phyloP scores from a whole-genome alignment of 1,140 invertebrate genomes.

The Chironomus tepperi region DNA sequence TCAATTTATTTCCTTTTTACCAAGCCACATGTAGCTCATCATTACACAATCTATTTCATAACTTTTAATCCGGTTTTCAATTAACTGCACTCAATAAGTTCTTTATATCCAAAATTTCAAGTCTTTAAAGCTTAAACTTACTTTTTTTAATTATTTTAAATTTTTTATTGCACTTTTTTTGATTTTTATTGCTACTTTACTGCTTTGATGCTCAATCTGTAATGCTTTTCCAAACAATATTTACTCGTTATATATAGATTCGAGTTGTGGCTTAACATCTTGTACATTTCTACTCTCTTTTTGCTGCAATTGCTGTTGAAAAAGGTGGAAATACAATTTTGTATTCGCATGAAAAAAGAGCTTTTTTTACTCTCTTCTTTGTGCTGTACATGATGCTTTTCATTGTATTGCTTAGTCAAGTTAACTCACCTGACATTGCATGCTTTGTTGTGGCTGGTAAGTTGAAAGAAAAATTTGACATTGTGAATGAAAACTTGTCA shows the following conservation, averaged over 20 bases:
- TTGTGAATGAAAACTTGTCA: neutral
- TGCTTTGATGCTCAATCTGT: neutral
- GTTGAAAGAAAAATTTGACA: neutral
- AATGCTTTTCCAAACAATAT: neutral
- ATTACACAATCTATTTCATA: too few species aligned
- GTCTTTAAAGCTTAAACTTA: neutral
- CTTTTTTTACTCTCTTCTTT: neutral
- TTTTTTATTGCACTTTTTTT: neutral
- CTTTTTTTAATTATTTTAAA: neutral
- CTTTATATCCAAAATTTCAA: neutral
- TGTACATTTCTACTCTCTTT: too few species aligned
- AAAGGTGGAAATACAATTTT: neutral
- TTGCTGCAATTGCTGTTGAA: too few species aligned
- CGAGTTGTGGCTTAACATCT: neutral
- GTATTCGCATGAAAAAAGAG: neutral
- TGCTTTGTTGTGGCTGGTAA: neutral
- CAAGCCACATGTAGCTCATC: too few species aligned
- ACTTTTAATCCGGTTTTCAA: neutral
- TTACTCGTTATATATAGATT: slow-evolving; percentile 14
- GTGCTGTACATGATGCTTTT: neutral
- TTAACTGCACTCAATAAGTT: neutral
- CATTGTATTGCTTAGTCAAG: neutral
- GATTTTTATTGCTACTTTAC: neutral
- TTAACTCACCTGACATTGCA: neutral
- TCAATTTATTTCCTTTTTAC: too few species aligned